phyloP scores from a whole-genome alignment of 2,113 vertebrate genomes.

The Taxidea taxus region DNA sequence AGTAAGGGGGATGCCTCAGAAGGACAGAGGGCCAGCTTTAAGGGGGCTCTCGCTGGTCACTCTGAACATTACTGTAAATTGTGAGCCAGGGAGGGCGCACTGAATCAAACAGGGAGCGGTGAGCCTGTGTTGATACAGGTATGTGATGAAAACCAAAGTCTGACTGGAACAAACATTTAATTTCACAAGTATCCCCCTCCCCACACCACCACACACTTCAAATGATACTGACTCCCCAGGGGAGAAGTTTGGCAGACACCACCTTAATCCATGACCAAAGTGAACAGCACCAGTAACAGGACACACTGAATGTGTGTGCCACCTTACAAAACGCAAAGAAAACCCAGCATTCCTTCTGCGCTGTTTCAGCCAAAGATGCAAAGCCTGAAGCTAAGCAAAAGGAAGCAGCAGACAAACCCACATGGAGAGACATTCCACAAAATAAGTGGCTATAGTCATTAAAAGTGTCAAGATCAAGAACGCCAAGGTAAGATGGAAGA shows the following conservation, averaged over 20 bases:
- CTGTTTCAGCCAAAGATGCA: not conserved
- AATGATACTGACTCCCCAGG: not conserved
- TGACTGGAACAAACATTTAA: not conserved
- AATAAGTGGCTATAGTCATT: not conserved
- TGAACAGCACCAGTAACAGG: fast-evolving
- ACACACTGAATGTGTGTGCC: not conserved
- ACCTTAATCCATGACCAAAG: not conserved
- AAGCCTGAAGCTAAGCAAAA: not conserved
- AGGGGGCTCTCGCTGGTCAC: not conserved
- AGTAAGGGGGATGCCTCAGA: fast-evolving
- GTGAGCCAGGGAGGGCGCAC: not conserved
- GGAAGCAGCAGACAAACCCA: not conserved
- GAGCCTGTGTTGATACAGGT: not conserved
- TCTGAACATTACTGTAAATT: not conserved
- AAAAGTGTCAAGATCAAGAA: not conserved
- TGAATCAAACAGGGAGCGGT: not conserved
- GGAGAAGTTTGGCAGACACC: not conserved
- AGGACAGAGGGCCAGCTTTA: not conserved
- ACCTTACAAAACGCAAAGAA: not conserved
- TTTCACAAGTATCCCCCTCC: not conserved
- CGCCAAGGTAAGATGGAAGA: not conserved
- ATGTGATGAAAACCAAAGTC: not conserved
- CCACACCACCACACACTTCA: not conserved
- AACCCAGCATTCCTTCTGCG: not conserved
- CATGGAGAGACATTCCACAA: not conserved